phyloP scores from a whole-genome alignment of 2,113 vertebrate genomes.

The Gracilinanus agilis region DNA sequence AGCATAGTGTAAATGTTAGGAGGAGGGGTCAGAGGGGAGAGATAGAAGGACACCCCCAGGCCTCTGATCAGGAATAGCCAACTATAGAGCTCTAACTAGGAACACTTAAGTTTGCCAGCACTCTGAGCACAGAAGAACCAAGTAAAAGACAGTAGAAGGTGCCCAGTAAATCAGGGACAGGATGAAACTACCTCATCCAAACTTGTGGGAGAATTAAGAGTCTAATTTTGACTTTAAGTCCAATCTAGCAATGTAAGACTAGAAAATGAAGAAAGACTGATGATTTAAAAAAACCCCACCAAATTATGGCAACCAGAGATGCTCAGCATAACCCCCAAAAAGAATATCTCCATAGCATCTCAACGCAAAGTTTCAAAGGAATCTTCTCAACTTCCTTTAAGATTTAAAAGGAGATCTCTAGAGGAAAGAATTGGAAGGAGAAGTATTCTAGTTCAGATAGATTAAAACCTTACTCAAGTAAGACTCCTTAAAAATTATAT shows the following conservation, averaged over 20 bases:
- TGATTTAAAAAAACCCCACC: not conserved
- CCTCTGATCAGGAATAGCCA: not conserved
- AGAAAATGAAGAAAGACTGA: not conserved
- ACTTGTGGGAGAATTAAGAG: not conserved
- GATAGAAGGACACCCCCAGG: not conserved
- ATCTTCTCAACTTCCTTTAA: not conserved
- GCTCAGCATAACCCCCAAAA: not conserved
- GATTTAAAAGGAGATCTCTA: not conserved
- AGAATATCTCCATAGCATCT: not conserved
- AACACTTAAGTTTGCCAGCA: not conserved
- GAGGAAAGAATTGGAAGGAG: not conserved
- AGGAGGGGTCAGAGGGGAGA: not conserved
- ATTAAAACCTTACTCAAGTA: not conserved
- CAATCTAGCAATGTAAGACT: not conserved
- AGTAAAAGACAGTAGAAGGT: not conserved
- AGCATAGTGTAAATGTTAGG: not conserved
- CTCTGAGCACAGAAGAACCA: not conserved
- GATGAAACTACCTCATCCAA: not conserved
- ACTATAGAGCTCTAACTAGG: not conserved
- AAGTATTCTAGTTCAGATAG: not conserved
- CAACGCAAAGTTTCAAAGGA: not conserved
- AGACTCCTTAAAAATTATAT: not conserved
- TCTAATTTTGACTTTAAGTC: not conserved
- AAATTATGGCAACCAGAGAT: not conserved
- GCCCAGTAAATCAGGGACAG: not conserved